Percentiles rank a stretch among this genome's conserved stretches.
phyloP scores from a whole-genome alignment of 2,888 invertebrate species.

The Drosophila antonietae region DNA sequence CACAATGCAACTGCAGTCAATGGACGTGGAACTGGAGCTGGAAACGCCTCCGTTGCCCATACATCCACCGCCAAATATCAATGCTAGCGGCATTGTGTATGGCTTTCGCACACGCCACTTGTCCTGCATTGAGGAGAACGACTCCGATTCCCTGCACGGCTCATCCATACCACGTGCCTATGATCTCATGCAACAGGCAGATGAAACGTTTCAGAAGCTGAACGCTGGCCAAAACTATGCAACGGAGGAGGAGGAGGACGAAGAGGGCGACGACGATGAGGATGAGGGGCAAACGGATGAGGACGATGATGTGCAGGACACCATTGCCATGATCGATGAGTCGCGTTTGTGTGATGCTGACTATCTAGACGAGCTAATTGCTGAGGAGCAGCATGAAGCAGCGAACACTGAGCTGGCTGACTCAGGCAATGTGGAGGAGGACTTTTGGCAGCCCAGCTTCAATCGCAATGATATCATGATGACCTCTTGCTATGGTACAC shows the following conservation, averaged over 20 bases:
- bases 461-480: slow-evolving; percentile 83
- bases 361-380: slow-evolving; percentile 81
- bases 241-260: slow-evolving; percentile 22
- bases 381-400: slow-evolving; percentile 49
- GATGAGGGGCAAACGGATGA: slow-evolving; percentile 18
- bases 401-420: slow-evolving; percentile 44
- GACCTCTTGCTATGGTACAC: slow-evolving; percentile 83
- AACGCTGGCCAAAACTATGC: slow-evolving; percentile 41
- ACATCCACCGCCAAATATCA: slow-evolving; percentile 44
- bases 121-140: slow-evolving; percentile 84
- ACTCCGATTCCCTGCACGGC: slow-evolving; percentile 83
- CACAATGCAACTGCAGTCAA: slow-evolving; percentile 48
- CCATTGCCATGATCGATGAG: slow-evolving; percentile 83
- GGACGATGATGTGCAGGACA: slow-evolving; percentile 60
- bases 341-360: slow-evolving; percentile 80
- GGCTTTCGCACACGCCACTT: slow-evolving; percentile 84
- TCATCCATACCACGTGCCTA: slow-evolving; percentile 82
- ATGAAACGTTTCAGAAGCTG: slow-evolving; percentile 82
- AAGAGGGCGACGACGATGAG: slow-evolving; percentile 24
- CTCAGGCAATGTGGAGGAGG: slow-evolving; percentile 67
- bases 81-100: slow-evolving; percentile 70
- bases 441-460: slow-evolving; percentile 72
- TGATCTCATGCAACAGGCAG: slow-evolving; percentile 82
- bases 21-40: slow-evolving; percentile 51
- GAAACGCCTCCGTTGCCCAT: slow-evolving; percentile 67